Evolutionary conservation across 2,797 vertebrate genomes (phyloP).

Genomic region (Phoeniculus purpureus): DNA sequence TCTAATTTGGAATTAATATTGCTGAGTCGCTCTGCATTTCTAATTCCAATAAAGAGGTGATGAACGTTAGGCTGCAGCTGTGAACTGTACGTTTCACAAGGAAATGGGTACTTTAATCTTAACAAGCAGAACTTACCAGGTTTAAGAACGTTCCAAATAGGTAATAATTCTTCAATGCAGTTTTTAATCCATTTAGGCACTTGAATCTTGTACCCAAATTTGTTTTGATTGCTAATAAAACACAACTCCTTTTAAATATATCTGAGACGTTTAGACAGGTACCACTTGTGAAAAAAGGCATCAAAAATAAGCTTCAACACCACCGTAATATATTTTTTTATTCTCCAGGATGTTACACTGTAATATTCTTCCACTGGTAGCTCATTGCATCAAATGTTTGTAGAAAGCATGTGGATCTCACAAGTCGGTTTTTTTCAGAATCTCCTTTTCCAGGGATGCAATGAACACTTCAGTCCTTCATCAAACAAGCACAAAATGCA

Average conservation of each 20-base stretch:
- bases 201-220: conserved; percentile 79
- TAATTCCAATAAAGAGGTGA: conserved; percentile 2
- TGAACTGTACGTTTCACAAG: not conserved
- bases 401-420: conserved; percentile 79
- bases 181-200: conserved; percentile 82
- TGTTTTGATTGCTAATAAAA: conserved; percentile 69
- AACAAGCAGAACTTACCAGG: conserved; percentile 72
- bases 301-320: conserved; percentile 82
- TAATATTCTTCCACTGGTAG: conserved; percentile 75
- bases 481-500: conserved; percentile 83
- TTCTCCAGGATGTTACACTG: conserved; percentile 86
- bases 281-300: conserved; percentile 88
- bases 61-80: conserved; percentile 16
- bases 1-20: conserved; percentile 32
- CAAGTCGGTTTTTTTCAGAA: conserved; percentile 42
- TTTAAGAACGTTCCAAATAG: conserved; percentile 49
- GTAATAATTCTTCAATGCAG: conserved; percentile 37
- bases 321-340: conserved; percentile 83
- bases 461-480: conserved; percentile 70
- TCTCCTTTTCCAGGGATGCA: conserved; percentile 72
- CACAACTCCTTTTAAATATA: conserved; percentile 72
- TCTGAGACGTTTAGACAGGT: conserved; percentile 74
- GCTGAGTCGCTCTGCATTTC: conserved; percentile 36
- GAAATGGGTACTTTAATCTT: conserved; percentile 46
- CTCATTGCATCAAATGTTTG: conserved; percentile 72